phyloP scores from a whole-genome alignment of 1,140 invertebrate species.

The Caenorhabditis inopinata region DNA sequence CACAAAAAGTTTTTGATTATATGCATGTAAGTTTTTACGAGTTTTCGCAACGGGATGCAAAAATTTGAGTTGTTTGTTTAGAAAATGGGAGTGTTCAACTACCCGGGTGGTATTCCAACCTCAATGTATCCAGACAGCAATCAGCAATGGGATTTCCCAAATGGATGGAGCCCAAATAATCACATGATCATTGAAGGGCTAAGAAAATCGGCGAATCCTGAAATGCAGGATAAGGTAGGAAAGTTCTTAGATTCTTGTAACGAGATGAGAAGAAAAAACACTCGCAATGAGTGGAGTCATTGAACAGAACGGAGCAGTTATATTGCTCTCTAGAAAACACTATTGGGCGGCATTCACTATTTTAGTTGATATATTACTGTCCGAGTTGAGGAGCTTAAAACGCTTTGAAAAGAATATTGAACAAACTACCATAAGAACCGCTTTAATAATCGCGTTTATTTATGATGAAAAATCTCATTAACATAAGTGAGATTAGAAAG shows the following conservation, averaged over 20 bases:
- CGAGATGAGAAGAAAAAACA: background rate
- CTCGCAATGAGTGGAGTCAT: background rate
- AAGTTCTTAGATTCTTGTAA: background rate
- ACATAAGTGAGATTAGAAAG: no score
- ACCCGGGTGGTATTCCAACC: slow-evolving; percentile 77
- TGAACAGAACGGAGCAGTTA: background rate
- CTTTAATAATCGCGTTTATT: no score
- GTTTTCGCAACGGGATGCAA: no score
- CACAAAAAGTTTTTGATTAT: slow-evolving; percentile 70
- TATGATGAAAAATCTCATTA: no score
- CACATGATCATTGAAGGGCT: slow-evolving; percentile 79
- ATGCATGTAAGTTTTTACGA: slow-evolving; percentile 71
- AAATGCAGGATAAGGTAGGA: slow-evolving; percentile 44
- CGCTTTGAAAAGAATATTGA: no score
- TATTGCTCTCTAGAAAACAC: background rate
- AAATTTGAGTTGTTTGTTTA: slow-evolving; percentile 16
- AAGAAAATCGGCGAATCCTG: slow-evolving; percentile 56
- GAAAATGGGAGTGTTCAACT: slow-evolving; percentile 70
- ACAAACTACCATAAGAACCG: no score
- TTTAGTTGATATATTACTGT: no score
- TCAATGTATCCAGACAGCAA: slow-evolving; percentile 77
- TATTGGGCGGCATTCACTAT: no score
- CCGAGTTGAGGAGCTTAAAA: no score
- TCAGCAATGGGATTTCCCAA: slow-evolving; percentile 92
- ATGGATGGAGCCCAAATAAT: slow-evolving; percentile 87